Base-by-base conservation (phyloP, 2,797 vertebrate species). In the Acrocephalus scirpaceus region DNA sequence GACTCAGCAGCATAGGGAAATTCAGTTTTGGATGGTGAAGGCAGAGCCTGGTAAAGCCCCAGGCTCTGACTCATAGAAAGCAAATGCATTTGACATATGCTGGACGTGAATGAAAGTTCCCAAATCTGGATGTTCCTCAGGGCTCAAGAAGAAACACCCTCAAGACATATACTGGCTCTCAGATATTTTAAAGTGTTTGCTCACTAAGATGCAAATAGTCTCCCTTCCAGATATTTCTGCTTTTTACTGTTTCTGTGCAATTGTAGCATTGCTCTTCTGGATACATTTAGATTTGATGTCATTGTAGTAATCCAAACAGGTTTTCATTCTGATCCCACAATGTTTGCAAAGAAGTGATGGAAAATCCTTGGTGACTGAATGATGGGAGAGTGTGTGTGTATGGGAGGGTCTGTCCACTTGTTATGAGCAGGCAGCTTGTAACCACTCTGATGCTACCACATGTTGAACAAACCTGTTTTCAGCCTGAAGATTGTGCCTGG, bases 61-160 rank as follows among this genome's bases (percentile, higher is more conserved):
- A 90, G 67, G 54, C 57, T 86, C 86, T 93, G 93, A 96, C 34
- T 96, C 95, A 96, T 50, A 80, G 90, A 95, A 66, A 66, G 18
- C 27, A 73, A 89, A 91, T 67, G 57, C 44, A 27, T 92, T 77
- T 84, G 61, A 66, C 56, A 38, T 64, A 36, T 17, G 20, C 1
- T 1, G 71, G 58, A 86, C 5, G 10, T 47, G 38, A 86, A 83
- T 73, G 54, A 23, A 91, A 53, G 38, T 78, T 81, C 62, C 47
- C 71, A 78, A 75, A 72, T 64, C 71, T 79, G 75, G 34, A 25
- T 66, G 18, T 61, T 90, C 53, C 71, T 75, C 20, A 16, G 90
- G 48, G 29, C 48, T 66, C 30, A 22, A 40, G 65, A 54, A 23
- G n/a, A 44, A 48, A 77, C 40, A 38, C 29, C 7, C 16, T 85